Percentiles rank a stretch among this genome's conserved stretches.
Evolutionary conservation across 1,140 invertebrate species (phyloP).

Genomic region (Caenorhabditis remanei): DNA sequence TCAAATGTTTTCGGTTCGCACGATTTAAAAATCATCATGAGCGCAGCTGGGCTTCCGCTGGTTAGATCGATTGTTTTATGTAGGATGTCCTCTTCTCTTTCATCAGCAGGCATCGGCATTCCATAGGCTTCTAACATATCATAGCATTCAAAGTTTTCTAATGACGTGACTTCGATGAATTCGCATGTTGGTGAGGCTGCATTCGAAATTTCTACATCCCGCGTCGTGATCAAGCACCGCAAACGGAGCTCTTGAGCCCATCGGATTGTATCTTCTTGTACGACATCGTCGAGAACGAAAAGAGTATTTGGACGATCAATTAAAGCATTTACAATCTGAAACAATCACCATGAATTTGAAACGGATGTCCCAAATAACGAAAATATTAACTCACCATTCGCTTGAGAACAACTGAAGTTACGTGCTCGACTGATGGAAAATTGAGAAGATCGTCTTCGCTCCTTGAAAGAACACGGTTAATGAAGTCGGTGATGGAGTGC

Average conservation of each 20-base stretch:
- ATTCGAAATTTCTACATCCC: conserved; percentile 25
- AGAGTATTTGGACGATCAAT: conserved; percentile 60
- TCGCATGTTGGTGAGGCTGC: conserved; percentile 14
- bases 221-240: not conserved
- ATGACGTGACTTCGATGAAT: conserved; percentile 13
- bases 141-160: conserved; percentile 22
- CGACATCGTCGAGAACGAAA: conserved; percentile 59
- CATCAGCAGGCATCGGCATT: conserved; percentile 26
- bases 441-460: conserved; percentile 50
- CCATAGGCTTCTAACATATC: conserved; percentile 15
- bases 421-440: conserved; percentile 21
- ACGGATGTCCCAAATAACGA: not conserved
- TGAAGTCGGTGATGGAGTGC: conserved; percentile 36
- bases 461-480: conserved; percentile 54
- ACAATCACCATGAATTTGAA: too few relatives aligned
- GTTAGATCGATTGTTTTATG: conserved; percentile 1
- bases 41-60: conserved; percentile 29
- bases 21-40: conserved; percentile 42
- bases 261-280: conserved; percentile 49
- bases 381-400: not conserved
- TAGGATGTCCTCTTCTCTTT: conserved; percentile 25
- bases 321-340: conserved; percentile 57
- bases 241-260: conserved; percentile 51
- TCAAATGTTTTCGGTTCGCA: conserved; percentile 47
- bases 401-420: conserved; percentile 27